These are phyloP conservation scores for Bubo scandiacus DNA, from an alignment of 2,113 vertebrate genomes.

Conservation along the genomic window DNA sequence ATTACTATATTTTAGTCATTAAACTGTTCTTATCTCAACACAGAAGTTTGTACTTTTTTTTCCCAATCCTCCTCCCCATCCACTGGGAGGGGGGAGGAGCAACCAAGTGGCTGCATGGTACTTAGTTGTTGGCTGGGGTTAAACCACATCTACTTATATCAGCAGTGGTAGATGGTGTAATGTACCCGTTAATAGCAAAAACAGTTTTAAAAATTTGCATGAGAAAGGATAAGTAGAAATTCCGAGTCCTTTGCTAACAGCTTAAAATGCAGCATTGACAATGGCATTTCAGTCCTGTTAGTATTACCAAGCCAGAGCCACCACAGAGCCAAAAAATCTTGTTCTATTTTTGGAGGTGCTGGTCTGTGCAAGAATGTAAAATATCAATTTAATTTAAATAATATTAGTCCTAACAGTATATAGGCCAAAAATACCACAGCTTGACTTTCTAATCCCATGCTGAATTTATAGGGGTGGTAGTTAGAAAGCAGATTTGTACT, in stretches of 20 bases:
- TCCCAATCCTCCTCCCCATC: no score
- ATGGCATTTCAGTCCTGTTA: background rate
- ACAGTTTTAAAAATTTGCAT: background rate
- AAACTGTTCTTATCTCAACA: no score
- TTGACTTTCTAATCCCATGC: background rate
- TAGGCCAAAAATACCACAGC: background rate
- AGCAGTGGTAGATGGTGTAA: background rate
- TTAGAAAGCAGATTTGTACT: background rate
- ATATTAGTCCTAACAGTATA: background rate
- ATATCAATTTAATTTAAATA: background rate
- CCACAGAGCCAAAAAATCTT: background rate
- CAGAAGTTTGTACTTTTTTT: no score
- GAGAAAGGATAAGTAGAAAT: background rate
- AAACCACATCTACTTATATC: background rate
- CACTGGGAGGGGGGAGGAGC: no score
- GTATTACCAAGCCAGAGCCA: background rate
- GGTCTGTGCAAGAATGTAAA: background rate
- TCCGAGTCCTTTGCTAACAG: background rate
- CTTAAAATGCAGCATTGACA: background rate
- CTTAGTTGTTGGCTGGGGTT: no score
- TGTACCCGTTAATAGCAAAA: background rate
- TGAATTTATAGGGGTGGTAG: background rate
- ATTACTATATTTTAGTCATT: no score
- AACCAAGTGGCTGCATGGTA: no score
- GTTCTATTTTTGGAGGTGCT: background rate